These are phyloP conservation scores for Phalloptychus januarius DNA, from an alignment of 2,797 vertebrate species.

Conservation along the genomic window DNA sequence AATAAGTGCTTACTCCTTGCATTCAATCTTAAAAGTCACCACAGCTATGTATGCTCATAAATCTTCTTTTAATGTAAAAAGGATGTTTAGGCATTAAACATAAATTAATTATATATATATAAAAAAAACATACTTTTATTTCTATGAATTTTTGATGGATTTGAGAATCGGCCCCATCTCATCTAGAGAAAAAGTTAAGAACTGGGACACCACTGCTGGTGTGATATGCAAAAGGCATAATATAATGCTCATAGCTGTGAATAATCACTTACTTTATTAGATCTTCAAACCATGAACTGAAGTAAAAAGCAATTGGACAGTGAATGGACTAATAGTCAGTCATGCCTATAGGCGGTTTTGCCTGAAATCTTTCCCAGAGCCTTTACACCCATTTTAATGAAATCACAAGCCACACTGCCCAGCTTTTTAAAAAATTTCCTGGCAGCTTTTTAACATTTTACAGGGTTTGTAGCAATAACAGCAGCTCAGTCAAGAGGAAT, in stretches of 20 bases:
- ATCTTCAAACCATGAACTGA: not conserved
- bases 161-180: constrained; percentile 69
- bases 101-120: constrained; percentile 20
- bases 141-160: constrained; percentile 53
- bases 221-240: constrained; percentile 4
- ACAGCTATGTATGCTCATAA: constrained; percentile 51
- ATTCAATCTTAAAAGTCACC: constrained; percentile 51
- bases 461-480: not conserved
- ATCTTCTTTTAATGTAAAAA: constrained; percentile 68
- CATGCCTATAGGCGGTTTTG: not conserved
- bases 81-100: constrained; percentile 48
- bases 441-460: not conserved
- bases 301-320: not conserved
- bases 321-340: not conserved
- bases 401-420: constrained; percentile 1
- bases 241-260: not conserved
- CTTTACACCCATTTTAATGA: constrained; percentile 9
- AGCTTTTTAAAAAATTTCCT: not conserved
- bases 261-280: not conserved
- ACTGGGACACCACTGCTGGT: constrained; percentile 5
- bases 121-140: constrained; percentile 51
- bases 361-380: constrained; percentile 5
- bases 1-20: constrained; percentile 53
- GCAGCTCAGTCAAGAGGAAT: not conserved
- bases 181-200: constrained; percentile 54